These are phyloP conservation scores for Spinibarbus caldwelli DNA, from an alignment of 2,797 vertebrate genomes.

Conservation along the genomic window DNA sequence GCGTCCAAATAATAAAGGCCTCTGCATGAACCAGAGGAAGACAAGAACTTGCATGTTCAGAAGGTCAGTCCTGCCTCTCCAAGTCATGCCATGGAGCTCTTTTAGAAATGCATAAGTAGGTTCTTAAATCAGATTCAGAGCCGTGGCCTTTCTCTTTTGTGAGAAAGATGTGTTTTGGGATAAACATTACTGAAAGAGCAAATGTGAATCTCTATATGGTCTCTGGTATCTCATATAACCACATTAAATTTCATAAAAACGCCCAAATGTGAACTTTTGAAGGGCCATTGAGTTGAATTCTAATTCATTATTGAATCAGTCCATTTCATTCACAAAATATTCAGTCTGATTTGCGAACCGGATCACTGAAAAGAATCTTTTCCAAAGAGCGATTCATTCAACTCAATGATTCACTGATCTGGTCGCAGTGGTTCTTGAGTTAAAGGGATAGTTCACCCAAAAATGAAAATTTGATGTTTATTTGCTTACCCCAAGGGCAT, in stretches of 20 bases:
- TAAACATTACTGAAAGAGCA: background rate
- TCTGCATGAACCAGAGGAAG: background rate
- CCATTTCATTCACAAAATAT: too few relatives aligned
- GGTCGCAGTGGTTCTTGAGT: background rate
- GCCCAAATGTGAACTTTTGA: too few relatives aligned
- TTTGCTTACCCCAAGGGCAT: too few relatives aligned
- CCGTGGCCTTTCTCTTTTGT: background rate
- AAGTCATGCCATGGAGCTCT: background rate
- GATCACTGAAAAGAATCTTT: background rate
- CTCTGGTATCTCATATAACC: too few relatives aligned
- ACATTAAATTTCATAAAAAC: too few relatives aligned
- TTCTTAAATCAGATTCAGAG: background rate
- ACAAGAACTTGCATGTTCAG: background rate
- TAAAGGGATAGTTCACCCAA: too few relatives aligned
- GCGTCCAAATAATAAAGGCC: background rate
- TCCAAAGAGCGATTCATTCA: background rate
- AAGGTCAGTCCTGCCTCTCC: background rate
- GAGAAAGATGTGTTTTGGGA: background rate
- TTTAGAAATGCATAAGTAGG: background rate
- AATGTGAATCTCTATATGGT: background rate
- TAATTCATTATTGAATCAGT: too few relatives aligned
- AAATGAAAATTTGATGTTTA: too few relatives aligned
- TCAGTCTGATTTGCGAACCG: background rate
- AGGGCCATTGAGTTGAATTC: too few relatives aligned
- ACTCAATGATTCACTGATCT: background rate